Percentiles rank a stretch among this genome's conserved stretches.
Evolutionary conservation across 1,140 invertebrate genomes (phyloP).

Genomic region (Drosophila carrolli): DNA sequence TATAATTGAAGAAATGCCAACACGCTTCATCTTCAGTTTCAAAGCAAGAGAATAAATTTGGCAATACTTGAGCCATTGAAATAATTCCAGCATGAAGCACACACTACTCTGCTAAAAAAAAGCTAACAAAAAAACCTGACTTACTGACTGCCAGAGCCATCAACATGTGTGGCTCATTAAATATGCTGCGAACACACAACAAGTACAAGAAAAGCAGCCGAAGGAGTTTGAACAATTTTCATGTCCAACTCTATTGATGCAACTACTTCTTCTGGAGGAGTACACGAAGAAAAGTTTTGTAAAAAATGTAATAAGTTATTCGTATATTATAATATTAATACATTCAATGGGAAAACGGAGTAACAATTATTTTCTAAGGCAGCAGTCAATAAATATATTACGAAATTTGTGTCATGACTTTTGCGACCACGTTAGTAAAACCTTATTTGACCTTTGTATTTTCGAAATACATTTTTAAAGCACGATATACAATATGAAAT

Average conservation of each 20-base stretch:
- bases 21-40: slow-evolving; percentile 42
- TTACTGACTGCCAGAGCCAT: slow-evolving; percentile 47
- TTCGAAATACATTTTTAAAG: too few relatives aligned
- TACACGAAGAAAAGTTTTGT: slow-evolving; percentile 3
- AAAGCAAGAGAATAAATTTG: slow-evolving; percentile 53
- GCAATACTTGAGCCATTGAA: slow-evolving; percentile 43
- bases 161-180: slow-evolving; percentile 76
- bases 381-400: too few relatives aligned
- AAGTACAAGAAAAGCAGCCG: slow-evolving; percentile 36
- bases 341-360: too few relatives aligned
- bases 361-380: too few relatives aligned
- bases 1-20: slow-evolving; percentile 45
- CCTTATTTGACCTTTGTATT: too few relatives aligned
- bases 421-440: too few relatives aligned
- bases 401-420: too few relatives aligned
- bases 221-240: slow-evolving; percentile 73
- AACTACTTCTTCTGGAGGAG: slow-evolving; percentile 31
- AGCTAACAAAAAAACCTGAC: slow-evolving; percentile 29
- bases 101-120: slow-evolving; percentile 15
- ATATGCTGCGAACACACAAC: slow-evolving; percentile 66
- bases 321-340: too few relatives aligned
- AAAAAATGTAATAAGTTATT: neutral
- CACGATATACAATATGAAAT: too few relatives aligned
- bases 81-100: slow-evolving; percentile 39
- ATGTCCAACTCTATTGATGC: slow-evolving; percentile 77